phyloP scores from a whole-genome alignment of 2,797 vertebrate species.

The Danio tinwini region DNA sequence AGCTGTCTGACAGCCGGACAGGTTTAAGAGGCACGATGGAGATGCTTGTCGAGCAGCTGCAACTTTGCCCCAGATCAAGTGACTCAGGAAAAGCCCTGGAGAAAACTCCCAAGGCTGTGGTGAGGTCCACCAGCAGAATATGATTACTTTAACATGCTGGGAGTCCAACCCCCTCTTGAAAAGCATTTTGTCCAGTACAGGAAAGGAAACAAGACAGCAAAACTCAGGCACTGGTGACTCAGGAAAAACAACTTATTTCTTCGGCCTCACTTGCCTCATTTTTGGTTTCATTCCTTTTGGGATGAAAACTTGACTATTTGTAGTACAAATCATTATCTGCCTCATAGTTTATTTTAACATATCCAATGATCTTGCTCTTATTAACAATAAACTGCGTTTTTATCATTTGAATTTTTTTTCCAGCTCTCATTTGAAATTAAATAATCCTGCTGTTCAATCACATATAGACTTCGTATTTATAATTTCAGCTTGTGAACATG shows the following conservation, averaged over 20 bases:
- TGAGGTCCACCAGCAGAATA: conserved; percentile 41
- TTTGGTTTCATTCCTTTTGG: neutral
- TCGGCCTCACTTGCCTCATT: neutral
- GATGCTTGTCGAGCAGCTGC: conserved; percentile 45
- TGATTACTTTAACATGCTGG: conserved; percentile 64
- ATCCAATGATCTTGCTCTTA: neutral
- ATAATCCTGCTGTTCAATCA: conserved; percentile 7
- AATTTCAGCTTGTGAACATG: neutral
- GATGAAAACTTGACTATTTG: neutral
- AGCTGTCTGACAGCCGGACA: conserved; percentile 34
- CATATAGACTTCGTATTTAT: neutral
- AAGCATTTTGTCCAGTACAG: conserved; percentile 51
- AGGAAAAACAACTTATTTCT: conserved; percentile 4
- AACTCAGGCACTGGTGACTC: conserved; percentile 47
- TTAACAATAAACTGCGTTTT: neutral
- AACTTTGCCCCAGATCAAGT: conserved; percentile 49
- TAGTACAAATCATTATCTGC: neutral
- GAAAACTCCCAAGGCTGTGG: conserved; percentile 48
- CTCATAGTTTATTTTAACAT: neutral
- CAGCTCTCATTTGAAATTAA: neutral
- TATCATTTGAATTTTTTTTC: conserved; percentile 7
- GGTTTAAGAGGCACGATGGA: conserved; percentile 41
- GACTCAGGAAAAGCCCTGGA: conserved; percentile 51
- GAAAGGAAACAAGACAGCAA: conserved; percentile 50
- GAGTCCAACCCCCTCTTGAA: conserved; percentile 55